A percentile compares a stretch with the other conserved stretches of the same genome.
These are phyloP conservation scores for Parotocinclus haroldoi DNA, from an alignment of 2,797 vertebrate genomes.

Conservation along the genomic window DNA sequence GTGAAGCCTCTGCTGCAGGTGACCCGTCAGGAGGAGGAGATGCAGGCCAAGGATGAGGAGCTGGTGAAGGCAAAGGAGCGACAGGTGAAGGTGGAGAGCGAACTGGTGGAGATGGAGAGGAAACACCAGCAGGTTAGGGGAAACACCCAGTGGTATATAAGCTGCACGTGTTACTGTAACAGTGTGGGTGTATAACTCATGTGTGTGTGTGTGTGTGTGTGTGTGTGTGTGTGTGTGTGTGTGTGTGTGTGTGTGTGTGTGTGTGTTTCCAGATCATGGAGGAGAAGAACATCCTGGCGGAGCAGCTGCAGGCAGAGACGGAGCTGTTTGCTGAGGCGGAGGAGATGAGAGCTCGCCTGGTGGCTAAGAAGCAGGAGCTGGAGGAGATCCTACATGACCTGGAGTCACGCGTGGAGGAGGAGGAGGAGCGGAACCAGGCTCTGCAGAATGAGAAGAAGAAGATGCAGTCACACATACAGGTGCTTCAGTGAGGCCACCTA, in stretches of 20 bases:
- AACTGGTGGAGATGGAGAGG: conserved; percentile 92
- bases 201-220: not conserved
- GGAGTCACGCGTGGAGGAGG: conserved; percentile 92
- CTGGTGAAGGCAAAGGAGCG: conserved; percentile 93
- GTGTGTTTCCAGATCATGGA: conserved; percentile 76
- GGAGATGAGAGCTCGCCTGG: conserved; percentile 93
- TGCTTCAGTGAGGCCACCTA: conserved; percentile 43
- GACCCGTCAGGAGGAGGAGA: conserved; percentile 94
- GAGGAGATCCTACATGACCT: conserved; percentile 96
- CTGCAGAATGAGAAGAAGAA: conserved; percentile 95
- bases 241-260: not conserved
- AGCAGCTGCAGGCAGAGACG: conserved; percentile 93
- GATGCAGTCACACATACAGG: conserved; percentile 95
- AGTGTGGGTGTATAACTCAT: not conserved
- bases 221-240: not conserved
- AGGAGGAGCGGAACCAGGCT: conserved; percentile 91
- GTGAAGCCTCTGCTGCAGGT: conserved; percentile 97
- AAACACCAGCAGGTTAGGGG: conserved; percentile 94
- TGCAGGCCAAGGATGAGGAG: conserved; percentile 95
- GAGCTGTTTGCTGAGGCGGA: conserved; percentile 95
- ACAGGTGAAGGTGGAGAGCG: conserved; percentile 89
- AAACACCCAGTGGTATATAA: too few relatives aligned
- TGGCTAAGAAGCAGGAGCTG: conserved; percentile 91
- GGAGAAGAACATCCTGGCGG: conserved; percentile 95
- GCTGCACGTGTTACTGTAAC: too few relatives aligned